Evolutionary conservation across 2,888 invertebrate species (phyloP).

Genomic region (Pammene aurita): DNA sequence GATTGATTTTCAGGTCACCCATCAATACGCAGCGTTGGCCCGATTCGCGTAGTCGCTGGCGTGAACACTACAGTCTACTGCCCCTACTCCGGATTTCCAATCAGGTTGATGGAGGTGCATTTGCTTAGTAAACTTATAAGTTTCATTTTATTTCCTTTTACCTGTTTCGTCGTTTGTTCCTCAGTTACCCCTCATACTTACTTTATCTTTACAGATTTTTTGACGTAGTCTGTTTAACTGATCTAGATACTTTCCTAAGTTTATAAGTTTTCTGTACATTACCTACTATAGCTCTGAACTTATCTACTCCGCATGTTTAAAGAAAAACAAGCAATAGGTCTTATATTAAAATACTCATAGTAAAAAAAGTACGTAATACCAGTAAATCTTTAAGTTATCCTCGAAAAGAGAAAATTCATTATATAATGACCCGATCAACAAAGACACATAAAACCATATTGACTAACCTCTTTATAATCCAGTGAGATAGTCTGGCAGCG

Average conservation of each 20-base stretch:
- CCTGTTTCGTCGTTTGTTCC: conserved; percentile 28
- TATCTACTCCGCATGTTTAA: conserved; percentile 12
- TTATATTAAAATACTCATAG: background rate
- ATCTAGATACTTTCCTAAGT: background rate
- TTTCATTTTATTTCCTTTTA: conserved; percentile 65
- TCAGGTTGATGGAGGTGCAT: conserved; percentile 85
- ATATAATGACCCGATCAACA: background rate
- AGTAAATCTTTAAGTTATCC: background rate
- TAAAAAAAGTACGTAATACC: background rate
- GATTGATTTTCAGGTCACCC: conserved; percentile 83
- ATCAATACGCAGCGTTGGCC: conserved; percentile 87
- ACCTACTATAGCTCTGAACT: background rate
- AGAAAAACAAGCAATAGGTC: background rate
- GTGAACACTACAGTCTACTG: conserved; percentile 90
- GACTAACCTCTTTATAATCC: conserved; percentile 16
- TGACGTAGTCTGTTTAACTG: background rate
- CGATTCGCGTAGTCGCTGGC: conserved; percentile 91
- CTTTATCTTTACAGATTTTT: conserved; percentile 7
- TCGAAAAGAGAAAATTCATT: too few relatives aligned
- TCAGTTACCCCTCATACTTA: conserved; percentile 15
- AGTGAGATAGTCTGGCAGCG: conserved; percentile 78
- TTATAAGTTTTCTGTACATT: conserved; percentile 1
- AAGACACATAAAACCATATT: background rate
- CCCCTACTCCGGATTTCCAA: conserved; percentile 94
- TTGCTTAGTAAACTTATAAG: conserved; percentile 82